Conservation (phyloP, 2,888 invertebrate species). For the Scaptomyza flava region DNA sequence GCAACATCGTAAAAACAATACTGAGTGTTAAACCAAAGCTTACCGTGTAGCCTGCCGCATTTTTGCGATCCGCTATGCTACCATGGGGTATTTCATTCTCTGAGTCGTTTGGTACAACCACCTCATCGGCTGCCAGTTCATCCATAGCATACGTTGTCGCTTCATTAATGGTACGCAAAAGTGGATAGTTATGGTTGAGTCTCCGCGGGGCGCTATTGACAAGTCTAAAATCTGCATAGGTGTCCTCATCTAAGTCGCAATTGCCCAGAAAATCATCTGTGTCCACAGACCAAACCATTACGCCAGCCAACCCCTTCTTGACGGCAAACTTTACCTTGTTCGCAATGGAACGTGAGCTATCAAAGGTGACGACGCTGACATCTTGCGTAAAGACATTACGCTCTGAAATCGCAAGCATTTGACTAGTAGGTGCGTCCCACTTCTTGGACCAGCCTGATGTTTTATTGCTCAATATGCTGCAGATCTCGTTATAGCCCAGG, state of each 20-base stretch:
- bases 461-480: slow-evolving; percentile 86
- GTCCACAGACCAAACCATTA: slow-evolving; percentile 96
- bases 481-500: slow-evolving; percentile 95
- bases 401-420: slow-evolving; percentile 82
- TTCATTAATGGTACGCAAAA: slow-evolving; percentile 90
- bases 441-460: slow-evolving; percentile 88
- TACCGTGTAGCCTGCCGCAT: slow-evolving; percentile 36
- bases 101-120: slow-evolving; percentile 74
- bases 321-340: slow-evolving; percentile 90
- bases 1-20: slow-evolving; percentile 42
- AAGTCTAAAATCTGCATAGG: slow-evolving; percentile 85
- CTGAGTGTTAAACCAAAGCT: slow-evolving; percentile 39
- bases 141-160: slow-evolving; percentile 86
- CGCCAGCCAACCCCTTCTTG: slow-evolving; percentile 88
- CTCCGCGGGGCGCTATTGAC: slow-evolving; percentile 69
- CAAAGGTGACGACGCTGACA: slow-evolving; percentile 89
- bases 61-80: slow-evolving; percentile 74
- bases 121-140: slow-evolving; percentile 82
- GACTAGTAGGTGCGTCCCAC: slow-evolving; percentile 88
- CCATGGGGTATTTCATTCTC: slow-evolving; percentile 84
- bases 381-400: slow-evolving; percentile 86
- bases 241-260: slow-evolving; percentile 86
- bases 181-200: slow-evolving; percentile 87
- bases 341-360: slow-evolving; percentile 90
- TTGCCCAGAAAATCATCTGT: slow-evolving; percentile 93